Evolutionary conservation across 1,140 invertebrate species (phyloP).

Genomic region (Venustaconcha ellipsiformis): DNA sequence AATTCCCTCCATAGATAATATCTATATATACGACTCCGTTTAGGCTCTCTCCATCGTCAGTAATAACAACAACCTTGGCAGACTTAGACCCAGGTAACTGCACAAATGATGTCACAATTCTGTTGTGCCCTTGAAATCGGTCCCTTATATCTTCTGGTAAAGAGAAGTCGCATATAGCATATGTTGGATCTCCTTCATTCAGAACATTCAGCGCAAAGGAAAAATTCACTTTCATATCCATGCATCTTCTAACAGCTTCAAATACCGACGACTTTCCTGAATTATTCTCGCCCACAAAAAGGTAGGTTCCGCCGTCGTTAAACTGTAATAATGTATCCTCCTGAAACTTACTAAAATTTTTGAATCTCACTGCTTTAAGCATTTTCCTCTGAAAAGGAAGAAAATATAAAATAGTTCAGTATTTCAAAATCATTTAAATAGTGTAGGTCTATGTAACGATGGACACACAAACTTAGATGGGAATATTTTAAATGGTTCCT

Average conservation of each 20-base stretch:
- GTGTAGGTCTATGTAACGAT: too few relatives aligned
- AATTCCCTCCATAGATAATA: background rate
- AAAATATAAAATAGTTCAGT: too few relatives aligned
- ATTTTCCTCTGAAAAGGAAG: constrained; percentile 3
- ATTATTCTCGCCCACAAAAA: constrained; percentile 20
- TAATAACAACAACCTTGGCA: constrained; percentile 1
- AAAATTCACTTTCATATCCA: constrained; percentile 3
- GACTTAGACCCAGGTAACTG: background rate
- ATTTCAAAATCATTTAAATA: too few relatives aligned
- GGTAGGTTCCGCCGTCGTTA: background rate
- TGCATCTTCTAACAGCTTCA: constrained; percentile 18
- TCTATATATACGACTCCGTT: background rate
- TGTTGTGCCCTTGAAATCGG: background rate
- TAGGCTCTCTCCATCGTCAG: background rate
- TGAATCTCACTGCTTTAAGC: background rate
- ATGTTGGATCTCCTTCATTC: background rate
- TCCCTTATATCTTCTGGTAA: constrained; percentile 1
- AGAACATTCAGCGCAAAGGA: background rate
- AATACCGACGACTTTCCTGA: constrained; percentile 18
- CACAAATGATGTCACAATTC: background rate
- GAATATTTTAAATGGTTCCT: too few relatives aligned
- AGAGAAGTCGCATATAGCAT: constrained; percentile 5
- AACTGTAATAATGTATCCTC: constrained; percentile 12
- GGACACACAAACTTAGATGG: too few relatives aligned
- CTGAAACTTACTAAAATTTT: constrained; percentile 15